Evolutionary conservation across 1,140 invertebrate genomes (phyloP).

Genomic region (Drosophila nigrodunni): DNA sequence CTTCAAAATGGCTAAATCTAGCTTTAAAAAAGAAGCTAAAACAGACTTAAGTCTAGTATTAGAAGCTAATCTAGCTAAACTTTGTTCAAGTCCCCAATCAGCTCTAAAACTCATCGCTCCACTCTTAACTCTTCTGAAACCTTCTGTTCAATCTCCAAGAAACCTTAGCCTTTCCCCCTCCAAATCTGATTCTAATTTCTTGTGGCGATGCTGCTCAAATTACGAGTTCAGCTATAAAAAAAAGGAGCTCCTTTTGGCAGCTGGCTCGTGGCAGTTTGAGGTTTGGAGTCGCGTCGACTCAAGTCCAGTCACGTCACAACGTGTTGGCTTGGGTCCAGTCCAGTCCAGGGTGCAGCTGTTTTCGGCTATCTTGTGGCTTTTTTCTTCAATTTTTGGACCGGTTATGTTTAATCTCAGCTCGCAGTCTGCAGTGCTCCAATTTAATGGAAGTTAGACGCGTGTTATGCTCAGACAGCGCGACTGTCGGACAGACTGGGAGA

Average conservation of each 20-base stretch:
- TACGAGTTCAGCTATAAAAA: not conserved
- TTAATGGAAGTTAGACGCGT: constrained; percentile 41
- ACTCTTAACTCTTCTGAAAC: too few relatives aligned
- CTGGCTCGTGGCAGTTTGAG: constrained; percentile 18
- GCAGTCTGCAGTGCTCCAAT: constrained; percentile 32
- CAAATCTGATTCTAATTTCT: too few relatives aligned
- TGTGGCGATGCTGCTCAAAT: not conserved
- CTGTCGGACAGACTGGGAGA: not conserved
- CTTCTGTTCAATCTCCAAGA: too few relatives aligned
- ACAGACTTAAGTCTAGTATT: too few relatives aligned
- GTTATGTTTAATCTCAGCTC: constrained; percentile 16
- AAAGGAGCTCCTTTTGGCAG: not conserved
- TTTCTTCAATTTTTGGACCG: constrained; percentile 18
- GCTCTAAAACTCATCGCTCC: too few relatives aligned
- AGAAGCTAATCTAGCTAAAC: too few relatives aligned
- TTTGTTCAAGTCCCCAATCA: too few relatives aligned
- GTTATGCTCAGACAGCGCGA: constrained; percentile 2
- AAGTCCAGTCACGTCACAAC: not conserved
- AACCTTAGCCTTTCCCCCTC: too few relatives aligned
- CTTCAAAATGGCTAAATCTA: too few relatives aligned
- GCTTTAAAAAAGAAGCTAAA: too few relatives aligned
- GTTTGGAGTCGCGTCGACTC: not conserved
- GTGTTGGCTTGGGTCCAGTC: not conserved
- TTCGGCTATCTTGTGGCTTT: constrained; percentile 19
- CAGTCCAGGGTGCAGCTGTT: constrained; percentile 37